Evolutionary conservation across 2,888 invertebrate genomes (phyloP).

Genomic region (Notocelia uddmanniana): DNA sequence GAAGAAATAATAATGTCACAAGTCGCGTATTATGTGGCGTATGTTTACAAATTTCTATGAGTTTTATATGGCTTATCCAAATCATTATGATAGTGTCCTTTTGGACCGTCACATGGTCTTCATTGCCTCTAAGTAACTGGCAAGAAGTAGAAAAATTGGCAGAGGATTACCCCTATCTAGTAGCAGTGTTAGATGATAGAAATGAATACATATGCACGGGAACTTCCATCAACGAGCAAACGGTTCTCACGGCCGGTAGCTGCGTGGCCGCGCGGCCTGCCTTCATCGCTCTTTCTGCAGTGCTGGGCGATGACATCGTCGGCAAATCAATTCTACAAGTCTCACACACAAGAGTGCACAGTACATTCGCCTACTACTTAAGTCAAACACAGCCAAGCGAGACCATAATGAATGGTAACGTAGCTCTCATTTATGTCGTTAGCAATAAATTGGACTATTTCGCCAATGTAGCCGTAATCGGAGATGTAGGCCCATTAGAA

Average conservation of each 20-base stretch:
- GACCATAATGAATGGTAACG: constrained; percentile 65
- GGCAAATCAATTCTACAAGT: constrained; percentile 58
- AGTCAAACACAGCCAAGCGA: constrained; percentile 55
- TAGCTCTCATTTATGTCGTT: constrained; percentile 65
- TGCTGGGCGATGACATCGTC: constrained; percentile 53
- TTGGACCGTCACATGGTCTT: neutral
- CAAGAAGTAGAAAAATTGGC: constrained; percentile 62
- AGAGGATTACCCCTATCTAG: constrained; percentile 68
- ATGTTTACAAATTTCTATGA: constrained; percentile 54
- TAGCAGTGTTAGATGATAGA: constrained; percentile 61
- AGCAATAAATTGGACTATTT: constrained; percentile 58
- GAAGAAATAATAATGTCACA: neutral
- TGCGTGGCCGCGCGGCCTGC: constrained; percentile 59
- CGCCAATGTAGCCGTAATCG: constrained; percentile 57
- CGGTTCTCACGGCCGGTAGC: constrained; percentile 69
- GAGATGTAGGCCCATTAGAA: constrained; percentile 63
- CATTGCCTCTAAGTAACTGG: constrained; percentile 46
- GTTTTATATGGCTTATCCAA: constrained; percentile 53
- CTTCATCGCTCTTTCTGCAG: constrained; percentile 62
- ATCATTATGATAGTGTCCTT: constrained; percentile 28
- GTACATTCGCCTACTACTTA: constrained; percentile 62
- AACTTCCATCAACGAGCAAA: constrained; percentile 59
- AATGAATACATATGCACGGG: constrained; percentile 68
- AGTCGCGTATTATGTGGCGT: neutral
- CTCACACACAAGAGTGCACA: constrained; percentile 57